Conservation (phyloP, 2,888 invertebrate species). For the Eumerus sabulonum region DNA sequence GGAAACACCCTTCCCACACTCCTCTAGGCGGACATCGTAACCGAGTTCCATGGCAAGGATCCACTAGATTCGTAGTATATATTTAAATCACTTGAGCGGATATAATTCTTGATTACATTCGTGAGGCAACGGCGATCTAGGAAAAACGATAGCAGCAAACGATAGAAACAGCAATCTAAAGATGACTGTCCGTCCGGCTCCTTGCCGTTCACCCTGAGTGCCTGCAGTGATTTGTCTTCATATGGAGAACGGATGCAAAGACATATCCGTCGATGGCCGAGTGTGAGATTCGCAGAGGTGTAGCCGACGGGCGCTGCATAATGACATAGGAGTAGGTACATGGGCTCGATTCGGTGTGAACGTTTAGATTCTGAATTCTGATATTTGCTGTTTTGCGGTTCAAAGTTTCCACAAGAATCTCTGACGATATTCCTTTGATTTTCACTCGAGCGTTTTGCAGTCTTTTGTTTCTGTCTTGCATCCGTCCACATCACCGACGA, state of each 20-base stretch:
- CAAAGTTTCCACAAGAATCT: slow-evolving; percentile 62
- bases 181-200: background rate
- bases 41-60: slow-evolving; percentile 35
- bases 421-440: slow-evolving; percentile 44
- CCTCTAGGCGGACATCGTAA: slow-evolving; percentile 22
- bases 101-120: slow-evolving; percentile 65
- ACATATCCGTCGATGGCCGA: slow-evolving; percentile 19
- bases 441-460: too few relatives aligned
- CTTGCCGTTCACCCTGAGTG: slow-evolving; percentile 8
- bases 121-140: slow-evolving; percentile 3
- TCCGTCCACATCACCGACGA: background rate
- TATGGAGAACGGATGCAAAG: slow-evolving; percentile 36
- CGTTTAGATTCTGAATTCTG: slow-evolving; percentile 32
- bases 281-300: slow-evolving; percentile 46
- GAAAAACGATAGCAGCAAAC: slow-evolving; percentile 10
- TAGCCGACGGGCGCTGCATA: slow-evolving; percentile 64
- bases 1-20: slow-evolving; percentile 52
- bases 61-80: slow-evolving; percentile 56
- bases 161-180: too few relatives aligned
- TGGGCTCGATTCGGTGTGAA: slow-evolving; percentile 14
- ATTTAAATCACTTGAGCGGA: slow-evolving; percentile 69
- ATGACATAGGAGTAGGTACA: slow-evolving; percentile 45
- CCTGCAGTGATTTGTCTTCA: slow-evolving; percentile 56
- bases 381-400: slow-evolving; percentile 57
- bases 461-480: too few relatives aligned